Percentiles rank a stretch among this genome's conserved stretches.
Conservation (phyloP, 2,797 vertebrate genomes). For the Salarias fasciatus region DNA sequence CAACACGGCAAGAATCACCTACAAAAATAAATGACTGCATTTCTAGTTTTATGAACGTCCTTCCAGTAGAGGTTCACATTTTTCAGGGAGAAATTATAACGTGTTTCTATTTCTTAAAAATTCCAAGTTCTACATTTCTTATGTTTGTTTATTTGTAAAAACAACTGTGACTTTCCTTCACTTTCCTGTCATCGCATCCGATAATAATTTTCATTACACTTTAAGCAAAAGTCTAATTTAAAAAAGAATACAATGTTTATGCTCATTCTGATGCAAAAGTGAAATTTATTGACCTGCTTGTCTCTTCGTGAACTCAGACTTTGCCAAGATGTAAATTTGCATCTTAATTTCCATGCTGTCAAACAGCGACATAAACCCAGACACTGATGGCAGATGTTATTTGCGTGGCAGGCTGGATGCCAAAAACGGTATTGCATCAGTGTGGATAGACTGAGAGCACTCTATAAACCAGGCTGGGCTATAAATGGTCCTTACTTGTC, state of each 20-base stretch:
- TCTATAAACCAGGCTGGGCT: not conserved
- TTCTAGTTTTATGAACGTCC: no score
- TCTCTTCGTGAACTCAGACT: not conserved
- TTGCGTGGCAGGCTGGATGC: not conserved
- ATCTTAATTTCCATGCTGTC: not conserved
- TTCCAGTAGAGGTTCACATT: no score
- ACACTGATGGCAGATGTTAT: slow-evolving; percentile 3
- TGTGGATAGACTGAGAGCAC: not conserved
- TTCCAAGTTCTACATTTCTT: no score
- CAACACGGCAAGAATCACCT: no score
- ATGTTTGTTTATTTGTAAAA: no score
- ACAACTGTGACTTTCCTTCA: not conserved
- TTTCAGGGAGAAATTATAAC: no score
- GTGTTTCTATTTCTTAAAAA: no score
- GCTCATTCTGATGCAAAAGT: not conserved
- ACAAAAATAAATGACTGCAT: no score
- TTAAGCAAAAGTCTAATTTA: not conserved
- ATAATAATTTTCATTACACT: slow-evolving; percentile 1
- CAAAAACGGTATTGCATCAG: slow-evolving; percentile 1
- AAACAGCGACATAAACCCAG: slow-evolving; percentile 11
- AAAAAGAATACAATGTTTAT: not conserved
- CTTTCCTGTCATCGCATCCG: not conserved
- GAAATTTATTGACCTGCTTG: not conserved
- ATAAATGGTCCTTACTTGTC: not conserved
- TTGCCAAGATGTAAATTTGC: not conserved